These are phyloP conservation scores for Chamaedrilus cognettii DNA, from an alignment of 2,888 invertebrate species.

Conservation along the genomic window DNA sequence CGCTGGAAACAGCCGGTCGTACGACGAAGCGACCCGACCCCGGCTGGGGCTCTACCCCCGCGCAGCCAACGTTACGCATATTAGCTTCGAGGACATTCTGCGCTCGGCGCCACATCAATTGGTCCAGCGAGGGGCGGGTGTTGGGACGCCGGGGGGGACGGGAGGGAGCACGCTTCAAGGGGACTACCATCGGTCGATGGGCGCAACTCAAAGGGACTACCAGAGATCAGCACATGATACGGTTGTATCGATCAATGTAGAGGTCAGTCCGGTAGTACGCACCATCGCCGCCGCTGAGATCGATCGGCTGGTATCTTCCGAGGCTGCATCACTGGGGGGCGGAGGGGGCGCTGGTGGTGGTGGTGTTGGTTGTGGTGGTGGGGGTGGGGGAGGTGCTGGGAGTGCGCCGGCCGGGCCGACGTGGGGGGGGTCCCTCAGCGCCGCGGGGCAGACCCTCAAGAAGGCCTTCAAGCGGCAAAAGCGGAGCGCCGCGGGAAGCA, in stretches of 20 bases:
- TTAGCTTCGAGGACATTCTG: slow-evolving; percentile 19
- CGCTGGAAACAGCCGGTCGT: slow-evolving; percentile 16
- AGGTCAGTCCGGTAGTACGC: not conserved
- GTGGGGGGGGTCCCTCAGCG: slow-evolving; percentile 7
- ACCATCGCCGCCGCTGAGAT: not conserved
- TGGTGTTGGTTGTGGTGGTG: not conserved
- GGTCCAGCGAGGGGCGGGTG: not conserved
- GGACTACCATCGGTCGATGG: no score
- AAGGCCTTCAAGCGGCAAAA: slow-evolving; percentile 21
- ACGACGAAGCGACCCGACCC: slow-evolving; percentile 16
- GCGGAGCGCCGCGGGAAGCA: not conserved
- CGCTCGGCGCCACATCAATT: not conserved
- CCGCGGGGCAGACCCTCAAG: slow-evolving; percentile 18
- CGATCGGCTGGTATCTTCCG: not conserved
- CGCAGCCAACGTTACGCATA: slow-evolving; percentile 12
- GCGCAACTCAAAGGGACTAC: no score
- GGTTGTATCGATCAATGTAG: not conserved
- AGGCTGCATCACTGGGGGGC: not conserved
- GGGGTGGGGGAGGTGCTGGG: no score
- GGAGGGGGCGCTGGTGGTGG: not conserved
- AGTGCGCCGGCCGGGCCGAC: not conserved
- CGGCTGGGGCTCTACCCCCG: slow-evolving; percentile 6
- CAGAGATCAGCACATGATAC: no score
- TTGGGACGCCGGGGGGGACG: no score
- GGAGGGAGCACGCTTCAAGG: not conserved